Base-by-base conservation (phyloP, 2,888 invertebrate species). In the Clitarchus hookeri region DNA sequence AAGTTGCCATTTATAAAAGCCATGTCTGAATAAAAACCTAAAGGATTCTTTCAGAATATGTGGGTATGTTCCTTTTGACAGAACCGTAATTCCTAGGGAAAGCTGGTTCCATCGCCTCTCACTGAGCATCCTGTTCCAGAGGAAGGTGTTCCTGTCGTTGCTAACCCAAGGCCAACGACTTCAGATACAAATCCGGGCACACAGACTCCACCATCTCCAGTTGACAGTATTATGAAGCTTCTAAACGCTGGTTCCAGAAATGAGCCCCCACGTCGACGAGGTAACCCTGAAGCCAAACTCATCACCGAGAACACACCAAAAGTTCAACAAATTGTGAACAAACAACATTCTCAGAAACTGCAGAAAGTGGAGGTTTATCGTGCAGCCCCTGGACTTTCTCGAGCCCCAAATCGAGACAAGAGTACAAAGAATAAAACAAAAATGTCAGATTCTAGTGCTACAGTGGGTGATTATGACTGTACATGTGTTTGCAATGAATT, bases 1-100 rank as follows among this genome's bases (percentile, higher is more conserved):
- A 84, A 84, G 11, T 3, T 12, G 16, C 54, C 84, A 26, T 84
- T 54, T 84, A 54, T 84, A 11, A 54, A 44, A 65, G 65, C 54
- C 12, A 44, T 84, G 26, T 65, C 84, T 84, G 25, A 25, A 25
- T 2, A 84, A 36, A 36, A 36, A 36, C 36, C 36, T 6, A 25
- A 25, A 65, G 36, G 0, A 48, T 44, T 0, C 25, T 36, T 84
- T 44, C 48, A 84, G 44, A 44, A 44, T 1, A 16, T 54, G 54
- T 54, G 84, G 65, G n/a, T 54, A 65, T 48, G 25, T 84, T 27
- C 84, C 84, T 54, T 36, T 84, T 25, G 36, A 65, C 27, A 36
- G 26, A 25, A 36, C 26, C n/a, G 84, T n/a, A 26, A 84, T 54
- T 54, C 84, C 84, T 4, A 25, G 19, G 84, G 48, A 13, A 48